Evolutionary conservation across 2,888 invertebrate genomes (phyloP), one percentile per base, ranked within the genome.

Genomic region (Aphrophora alni): DNA sequence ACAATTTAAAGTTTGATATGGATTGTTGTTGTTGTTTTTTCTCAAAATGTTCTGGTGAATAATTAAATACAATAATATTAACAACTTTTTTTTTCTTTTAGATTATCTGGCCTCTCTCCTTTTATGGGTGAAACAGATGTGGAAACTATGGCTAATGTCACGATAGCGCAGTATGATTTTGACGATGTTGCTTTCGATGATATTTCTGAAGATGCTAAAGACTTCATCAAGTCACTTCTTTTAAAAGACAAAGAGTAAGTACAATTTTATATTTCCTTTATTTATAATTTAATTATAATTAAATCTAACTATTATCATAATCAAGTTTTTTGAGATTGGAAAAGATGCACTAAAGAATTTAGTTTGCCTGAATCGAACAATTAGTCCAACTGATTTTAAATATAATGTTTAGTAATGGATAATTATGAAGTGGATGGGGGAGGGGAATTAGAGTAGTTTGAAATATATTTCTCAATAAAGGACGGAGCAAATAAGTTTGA

Each of bases 121-220:
- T 99, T 99, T 90, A 97, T 99, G 97, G 99, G 99, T 0, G 97
- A 97, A 87, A 97, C 95, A 73, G 99, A 99, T 88, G 94, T 97
- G 85, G 98, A 98, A 89, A 99, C 99, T 10, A 97, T 99, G 95
- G 96, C 97, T n/a, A 99, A 99, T 88, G 98, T 99, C 38, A 98
- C 98, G 1, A 93, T 97, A 85, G 97, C 97, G 75, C 97, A 97
- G 88, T 99, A 97, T 89, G 98, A 99, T 90, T 99, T 96, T 88
- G 98, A 98, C 86, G 98, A 98, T 88, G 98, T 98, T 88, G 96
- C 97, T 81, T 99, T 99, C 89, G 94, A 95, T 86, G 95, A 95
- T 87, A 97, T 99, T 86, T 97, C 98, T 0, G 94, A 95, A 33
- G 95, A 96, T 86, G 98, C 98, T 80, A 97, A 98, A 89, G 98